Conservation (phyloP, 2,797 vertebrate species). For the Alfaro cultratus region DNA sequence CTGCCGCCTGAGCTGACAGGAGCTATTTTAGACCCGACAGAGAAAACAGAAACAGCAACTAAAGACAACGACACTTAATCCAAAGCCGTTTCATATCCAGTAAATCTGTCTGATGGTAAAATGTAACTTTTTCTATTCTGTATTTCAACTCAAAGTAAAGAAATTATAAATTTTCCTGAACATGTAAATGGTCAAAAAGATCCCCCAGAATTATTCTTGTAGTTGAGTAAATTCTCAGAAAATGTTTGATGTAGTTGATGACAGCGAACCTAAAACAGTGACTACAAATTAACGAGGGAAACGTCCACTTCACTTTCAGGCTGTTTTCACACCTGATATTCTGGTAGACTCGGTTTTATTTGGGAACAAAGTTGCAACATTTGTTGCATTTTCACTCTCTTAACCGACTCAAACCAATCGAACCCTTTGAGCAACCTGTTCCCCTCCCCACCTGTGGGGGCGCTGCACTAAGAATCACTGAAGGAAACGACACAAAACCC, state of each 20-base stretch:
- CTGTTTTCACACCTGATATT: too few relatives aligned
- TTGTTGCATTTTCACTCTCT: too few relatives aligned
- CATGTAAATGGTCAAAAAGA: background rate
- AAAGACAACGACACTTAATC: background rate
- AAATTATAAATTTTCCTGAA: background rate
- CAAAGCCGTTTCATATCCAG: background rate
- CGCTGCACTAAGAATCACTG: too few relatives aligned
- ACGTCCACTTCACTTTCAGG: too few relatives aligned
- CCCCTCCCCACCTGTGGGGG: too few relatives aligned
- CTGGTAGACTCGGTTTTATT: too few relatives aligned
- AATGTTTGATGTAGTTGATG: background rate
- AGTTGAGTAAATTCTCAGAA: background rate
- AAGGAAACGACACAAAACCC: too few relatives aligned
- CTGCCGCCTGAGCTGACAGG: background rate
- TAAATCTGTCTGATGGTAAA: background rate
- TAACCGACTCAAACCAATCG: too few relatives aligned
- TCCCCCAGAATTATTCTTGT: background rate
- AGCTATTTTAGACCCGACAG: background rate
- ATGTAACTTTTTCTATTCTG: background rate
- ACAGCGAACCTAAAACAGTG: background rate
- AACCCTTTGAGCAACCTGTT: too few relatives aligned
- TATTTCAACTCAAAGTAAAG: background rate
- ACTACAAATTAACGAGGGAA: background rate
- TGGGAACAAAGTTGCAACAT: too few relatives aligned
- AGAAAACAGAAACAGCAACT: background rate